A percentile compares a stretch with the other conserved stretches of the same genome.
Conservation (phyloP, 2,113 vertebrate species). For the Diadophis punctatus region DNA sequence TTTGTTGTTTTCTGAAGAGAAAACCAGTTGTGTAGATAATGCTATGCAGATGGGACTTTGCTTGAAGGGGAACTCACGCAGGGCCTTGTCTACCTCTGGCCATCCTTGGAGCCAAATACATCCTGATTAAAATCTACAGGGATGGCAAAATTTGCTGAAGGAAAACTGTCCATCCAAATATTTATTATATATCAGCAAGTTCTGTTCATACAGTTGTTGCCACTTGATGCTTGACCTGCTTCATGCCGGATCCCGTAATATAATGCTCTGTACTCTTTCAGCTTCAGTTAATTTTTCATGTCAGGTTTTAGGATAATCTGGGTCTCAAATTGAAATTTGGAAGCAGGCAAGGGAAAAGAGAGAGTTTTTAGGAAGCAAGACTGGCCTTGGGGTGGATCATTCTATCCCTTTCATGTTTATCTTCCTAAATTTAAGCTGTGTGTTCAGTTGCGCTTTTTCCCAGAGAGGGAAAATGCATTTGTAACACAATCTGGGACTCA, state of each 20-base stretch:
- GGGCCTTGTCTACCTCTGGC: neutral
- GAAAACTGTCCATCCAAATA: neutral
- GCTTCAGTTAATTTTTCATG: neutral
- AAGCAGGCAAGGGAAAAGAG: neutral
- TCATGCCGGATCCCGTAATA: neutral
- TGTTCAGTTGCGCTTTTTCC: neutral
- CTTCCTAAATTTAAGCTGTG: neutral
- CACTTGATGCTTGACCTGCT: neutral
- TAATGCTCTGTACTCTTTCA: neutral
- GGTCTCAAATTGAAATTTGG: neutral
- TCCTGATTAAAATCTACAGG: constrained; percentile 14
- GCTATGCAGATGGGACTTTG: constrained; percentile 33
- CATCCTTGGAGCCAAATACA: constrained; percentile 4
- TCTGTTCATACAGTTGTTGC: neutral
- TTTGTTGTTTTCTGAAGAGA: constrained; percentile 37
- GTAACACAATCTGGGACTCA: neutral
- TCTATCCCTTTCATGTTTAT: neutral
- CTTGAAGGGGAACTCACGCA: constrained; percentile 34
- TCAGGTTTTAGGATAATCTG: neutral
- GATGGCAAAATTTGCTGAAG: neutral
- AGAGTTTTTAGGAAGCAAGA: neutral
- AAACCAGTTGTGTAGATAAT: constrained; percentile 58
- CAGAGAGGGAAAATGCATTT: neutral
- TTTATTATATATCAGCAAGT: neutral
- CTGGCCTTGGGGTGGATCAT: neutral